A percentile compares a stretch with the other conserved stretches of the same genome.
Conservation (phyloP, 2,888 invertebrate genomes). For the Eupithecia inturbata region DNA sequence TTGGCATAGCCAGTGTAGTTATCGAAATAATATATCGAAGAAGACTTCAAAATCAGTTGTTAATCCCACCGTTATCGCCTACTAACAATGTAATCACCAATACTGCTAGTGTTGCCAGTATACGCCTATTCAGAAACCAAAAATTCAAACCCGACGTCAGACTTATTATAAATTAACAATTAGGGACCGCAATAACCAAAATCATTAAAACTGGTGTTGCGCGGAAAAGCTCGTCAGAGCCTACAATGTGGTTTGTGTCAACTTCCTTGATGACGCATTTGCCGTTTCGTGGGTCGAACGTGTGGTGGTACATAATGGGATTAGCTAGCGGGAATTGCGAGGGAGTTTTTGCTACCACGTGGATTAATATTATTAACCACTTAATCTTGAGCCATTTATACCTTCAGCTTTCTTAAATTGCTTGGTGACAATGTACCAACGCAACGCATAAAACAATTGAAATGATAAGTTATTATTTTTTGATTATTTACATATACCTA, state of each 20-base stretch:
- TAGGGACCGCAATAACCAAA: not conserved
- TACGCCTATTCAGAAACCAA: not conserved
- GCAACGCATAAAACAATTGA: not conserved
- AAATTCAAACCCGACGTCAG: not conserved
- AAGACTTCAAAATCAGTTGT: not conserved
- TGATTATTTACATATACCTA: too few species aligned
- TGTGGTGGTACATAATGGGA: not conserved
- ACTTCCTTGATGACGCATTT: slow-evolving; percentile 2
- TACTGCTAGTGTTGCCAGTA: not conserved
- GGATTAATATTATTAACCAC: not conserved
- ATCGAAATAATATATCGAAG: not conserved
- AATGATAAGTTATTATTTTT: too few species aligned
- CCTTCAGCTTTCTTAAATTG: not conserved
- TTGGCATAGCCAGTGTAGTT: not conserved
- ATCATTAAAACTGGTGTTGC: not conserved
- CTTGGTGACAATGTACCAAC: not conserved
- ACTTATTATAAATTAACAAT: not conserved
- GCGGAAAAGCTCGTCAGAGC: not conserved
- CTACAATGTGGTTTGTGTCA: not conserved
- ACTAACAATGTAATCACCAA: not conserved
- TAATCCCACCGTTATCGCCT: not conserved
- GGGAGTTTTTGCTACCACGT: not conserved
- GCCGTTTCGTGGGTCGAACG: not conserved
- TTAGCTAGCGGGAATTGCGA: not conserved
- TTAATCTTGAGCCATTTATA: not conserved